phyloP scores from a whole-genome alignment of 2,113 vertebrate species.

The Amblyornis subalaris region DNA sequence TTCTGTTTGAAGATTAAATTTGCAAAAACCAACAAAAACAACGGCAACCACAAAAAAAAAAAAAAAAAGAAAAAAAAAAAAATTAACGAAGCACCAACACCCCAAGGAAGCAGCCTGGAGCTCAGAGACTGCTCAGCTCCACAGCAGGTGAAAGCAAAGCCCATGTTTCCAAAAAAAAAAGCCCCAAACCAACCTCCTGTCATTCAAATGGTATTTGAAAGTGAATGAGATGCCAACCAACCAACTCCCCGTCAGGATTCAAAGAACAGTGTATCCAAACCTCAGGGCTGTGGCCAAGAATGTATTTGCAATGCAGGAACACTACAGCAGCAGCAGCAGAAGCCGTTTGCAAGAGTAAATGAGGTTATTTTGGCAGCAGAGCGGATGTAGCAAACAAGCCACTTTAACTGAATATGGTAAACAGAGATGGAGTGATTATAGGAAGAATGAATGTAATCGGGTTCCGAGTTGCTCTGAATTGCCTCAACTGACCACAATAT shows the following conservation, averaged over 20 bases:
- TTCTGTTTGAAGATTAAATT: background rate
- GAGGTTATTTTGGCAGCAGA: conserved; percentile 77
- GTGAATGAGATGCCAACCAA: conserved; percentile 57
- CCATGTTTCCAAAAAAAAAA: background rate
- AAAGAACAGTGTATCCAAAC: conserved; percentile 47
- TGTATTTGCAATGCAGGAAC: conserved; percentile 22
- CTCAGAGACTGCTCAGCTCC: conserved; percentile 1
- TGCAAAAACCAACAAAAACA: background rate
- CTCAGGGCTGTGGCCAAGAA: conserved; percentile 40
- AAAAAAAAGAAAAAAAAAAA: background rate
- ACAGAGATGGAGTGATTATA: conserved; percentile 82
- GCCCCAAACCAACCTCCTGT: background rate
- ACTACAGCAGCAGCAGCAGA: background rate
- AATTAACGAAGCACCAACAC: background rate
- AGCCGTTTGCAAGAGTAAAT: conserved; percentile 65
- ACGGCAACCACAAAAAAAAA: background rate
- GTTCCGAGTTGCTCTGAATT: conserved; percentile 76
- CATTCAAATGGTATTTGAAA: conserved; percentile 31
- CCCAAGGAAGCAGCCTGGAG: background rate
- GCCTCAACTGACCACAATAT: conserved; percentile 78
- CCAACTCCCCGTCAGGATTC: conserved; percentile 2
- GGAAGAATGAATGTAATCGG: conserved; percentile 77
- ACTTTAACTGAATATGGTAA: conserved; percentile 87
- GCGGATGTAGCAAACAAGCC: conserved; percentile 77
- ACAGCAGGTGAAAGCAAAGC: conserved; percentile 40